Percentiles rank a stretch among this genome's conserved stretches.
Evolutionary conservation across 2,888 invertebrate species (phyloP).

Genomic region (Diplazon laetatorius): DNA sequence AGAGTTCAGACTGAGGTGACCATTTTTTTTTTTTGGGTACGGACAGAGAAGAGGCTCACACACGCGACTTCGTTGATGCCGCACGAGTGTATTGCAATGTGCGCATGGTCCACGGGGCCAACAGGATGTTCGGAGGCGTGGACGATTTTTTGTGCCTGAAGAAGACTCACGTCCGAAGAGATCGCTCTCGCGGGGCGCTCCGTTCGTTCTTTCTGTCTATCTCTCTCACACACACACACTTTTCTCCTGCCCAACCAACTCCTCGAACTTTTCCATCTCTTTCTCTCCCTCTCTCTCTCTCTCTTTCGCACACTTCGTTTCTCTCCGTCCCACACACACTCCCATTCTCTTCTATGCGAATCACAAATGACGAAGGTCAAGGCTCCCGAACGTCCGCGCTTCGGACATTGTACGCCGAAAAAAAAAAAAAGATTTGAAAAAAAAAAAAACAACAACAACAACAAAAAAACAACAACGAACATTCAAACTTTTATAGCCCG

Average conservation of each 20-base stretch:
- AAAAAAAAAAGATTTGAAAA: slow-evolving; percentile 8
- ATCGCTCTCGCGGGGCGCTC: slow-evolving; percentile 36
- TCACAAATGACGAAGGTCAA: slow-evolving; percentile 30
- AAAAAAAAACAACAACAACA: slow-evolving; percentile 73
- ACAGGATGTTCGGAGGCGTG: slow-evolving; percentile 79
- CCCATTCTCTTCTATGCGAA: slow-evolving; percentile 33
- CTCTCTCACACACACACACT: too few species aligned
- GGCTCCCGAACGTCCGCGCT: slow-evolving; percentile 19
- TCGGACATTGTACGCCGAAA: slow-evolving; percentile 9
- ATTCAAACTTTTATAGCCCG: slow-evolving; percentile 78
- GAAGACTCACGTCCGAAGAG: slow-evolving; percentile 40
- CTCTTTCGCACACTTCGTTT: too few species aligned
- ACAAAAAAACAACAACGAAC: slow-evolving; percentile 73
- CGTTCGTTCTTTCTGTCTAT: background rate
- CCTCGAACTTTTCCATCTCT: slow-evolving; percentile 14
- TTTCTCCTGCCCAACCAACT: background rate
- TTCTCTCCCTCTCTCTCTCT: slow-evolving; percentile 32
- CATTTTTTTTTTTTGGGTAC: background rate
- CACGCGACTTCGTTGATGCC: slow-evolving; percentile 29
- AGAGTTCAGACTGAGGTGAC: slow-evolving; percentile 17
- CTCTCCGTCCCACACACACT: too few species aligned
- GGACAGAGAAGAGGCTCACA: background rate
- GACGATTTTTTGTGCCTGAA: slow-evolving; percentile 76
- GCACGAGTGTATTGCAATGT: slow-evolving; percentile 46
- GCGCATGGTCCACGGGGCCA: slow-evolving; percentile 61